These are phyloP conservation scores for Drosophila multiciliata DNA, from an alignment of 2,888 invertebrate genomes.

Conservation along the genomic window DNA sequence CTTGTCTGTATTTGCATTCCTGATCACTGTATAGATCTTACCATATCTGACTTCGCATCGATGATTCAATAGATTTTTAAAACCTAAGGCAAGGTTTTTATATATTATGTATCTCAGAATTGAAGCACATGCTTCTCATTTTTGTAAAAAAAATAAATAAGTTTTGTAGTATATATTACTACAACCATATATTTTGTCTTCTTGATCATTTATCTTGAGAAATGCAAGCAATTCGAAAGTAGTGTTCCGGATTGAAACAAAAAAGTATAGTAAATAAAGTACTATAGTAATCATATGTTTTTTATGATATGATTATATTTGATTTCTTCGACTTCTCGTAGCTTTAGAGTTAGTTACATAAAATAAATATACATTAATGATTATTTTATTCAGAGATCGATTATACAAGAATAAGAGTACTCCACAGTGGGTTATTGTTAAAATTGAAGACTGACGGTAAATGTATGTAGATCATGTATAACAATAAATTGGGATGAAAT, in stretches of 20 bases:
- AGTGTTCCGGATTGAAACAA: neutral
- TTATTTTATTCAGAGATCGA: neutral
- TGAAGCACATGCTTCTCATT: conserved; percentile 22
- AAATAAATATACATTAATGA: neutral
- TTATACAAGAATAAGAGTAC: neutral
- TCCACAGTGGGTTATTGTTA: neutral
- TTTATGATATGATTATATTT: neutral
- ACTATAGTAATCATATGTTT: neutral
- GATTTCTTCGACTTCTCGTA: neutral
- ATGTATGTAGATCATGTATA: neutral
- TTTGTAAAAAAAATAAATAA: neutral
- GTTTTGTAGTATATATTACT: conserved; percentile 30
- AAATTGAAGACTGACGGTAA: neutral
- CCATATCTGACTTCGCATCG: conserved; percentile 13
- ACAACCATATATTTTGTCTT: conserved; percentile 24
- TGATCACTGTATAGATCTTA: conserved; percentile 21
- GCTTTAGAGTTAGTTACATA: neutral
- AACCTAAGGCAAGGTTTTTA: conserved; percentile 40
- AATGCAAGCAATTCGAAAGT: neutral
- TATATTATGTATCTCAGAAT: conserved; percentile 47
- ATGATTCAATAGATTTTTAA: conserved; percentile 49
- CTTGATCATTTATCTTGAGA: conserved; percentile 11
- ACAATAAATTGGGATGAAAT: neutral
- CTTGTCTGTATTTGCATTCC: conserved; percentile 13
- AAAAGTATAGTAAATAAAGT: neutral